These are phyloP conservation scores for Haemorhous mexicanus DNA, from an alignment of 2,113 vertebrate genomes.

Conservation along the genomic window DNA sequence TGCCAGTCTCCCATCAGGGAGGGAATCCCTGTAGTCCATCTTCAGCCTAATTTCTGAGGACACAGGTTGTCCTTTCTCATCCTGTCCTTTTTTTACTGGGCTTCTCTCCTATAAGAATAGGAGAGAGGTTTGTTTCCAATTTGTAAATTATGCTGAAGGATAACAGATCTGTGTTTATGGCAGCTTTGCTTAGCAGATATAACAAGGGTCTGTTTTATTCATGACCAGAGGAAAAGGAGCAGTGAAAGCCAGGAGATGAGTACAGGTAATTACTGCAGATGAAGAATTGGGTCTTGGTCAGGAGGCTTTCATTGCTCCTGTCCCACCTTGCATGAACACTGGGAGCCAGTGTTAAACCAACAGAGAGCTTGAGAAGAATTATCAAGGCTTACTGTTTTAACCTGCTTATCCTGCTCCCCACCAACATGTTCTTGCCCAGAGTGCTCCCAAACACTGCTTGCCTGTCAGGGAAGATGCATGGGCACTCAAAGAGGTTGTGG, in stretches of 20 bases:
- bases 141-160: background rate
- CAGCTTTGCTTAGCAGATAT: background rate
- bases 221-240: background rate
- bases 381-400: background rate
- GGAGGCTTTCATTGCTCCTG: background rate
- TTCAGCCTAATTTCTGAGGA: background rate
- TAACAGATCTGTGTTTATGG: background rate
- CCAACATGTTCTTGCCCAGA: background rate
- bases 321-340: background rate
- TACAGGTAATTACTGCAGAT: background rate
- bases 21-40: background rate
- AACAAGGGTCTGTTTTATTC: background rate
- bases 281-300: background rate
- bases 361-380: background rate
- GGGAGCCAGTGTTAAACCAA: background rate
- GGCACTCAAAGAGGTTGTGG: too few species aligned
- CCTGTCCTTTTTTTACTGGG: background rate
- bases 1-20: background rate
- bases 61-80: background rate
- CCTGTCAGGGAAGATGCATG: background rate
- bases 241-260: background rate
- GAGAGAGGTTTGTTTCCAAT: background rate
- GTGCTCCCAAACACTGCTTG: fast-evolving
- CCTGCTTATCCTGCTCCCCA: background rate
- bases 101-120: background rate